These are phyloP conservation scores for Aplysina aerophoba DNA, from an alignment of 37 sponge, comb jelly and placozoan genomes.

Conservation along the genomic window DNA sequence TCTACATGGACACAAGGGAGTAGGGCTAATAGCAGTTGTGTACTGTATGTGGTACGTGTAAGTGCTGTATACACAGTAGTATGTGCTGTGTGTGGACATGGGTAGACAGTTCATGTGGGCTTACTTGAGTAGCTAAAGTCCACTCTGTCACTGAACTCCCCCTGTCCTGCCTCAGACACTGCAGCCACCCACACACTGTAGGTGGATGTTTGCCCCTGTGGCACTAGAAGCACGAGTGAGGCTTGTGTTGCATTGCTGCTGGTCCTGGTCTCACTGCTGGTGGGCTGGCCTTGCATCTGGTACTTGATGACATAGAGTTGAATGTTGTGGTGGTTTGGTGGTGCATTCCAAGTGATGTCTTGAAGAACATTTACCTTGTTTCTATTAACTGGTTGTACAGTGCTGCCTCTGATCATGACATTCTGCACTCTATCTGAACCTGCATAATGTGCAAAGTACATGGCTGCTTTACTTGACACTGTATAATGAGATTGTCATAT, in stretches of 20 bases:
- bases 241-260: background rate
- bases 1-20: no score
- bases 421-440: background rate
- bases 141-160: background rate
- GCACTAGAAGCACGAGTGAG: background rate
- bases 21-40: no score
- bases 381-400: background rate
- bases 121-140: background rate
- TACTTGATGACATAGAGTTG: background rate
- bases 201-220: background rate
- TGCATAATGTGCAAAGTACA: background rate
- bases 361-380: background rate
- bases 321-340: background rate
- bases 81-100: no score
- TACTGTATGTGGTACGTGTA: no score
- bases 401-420: background rate
- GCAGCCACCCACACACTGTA: slow-evolving; percentile 31
- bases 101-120: no score
- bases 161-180: slow-evolving; percentile 3
- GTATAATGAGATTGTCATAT: no score
- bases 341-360: background rate
- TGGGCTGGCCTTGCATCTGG: background rate
- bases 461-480: background rate
- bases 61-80: no score
- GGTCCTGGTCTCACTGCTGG: background rate